Conservation (phyloP, 1,140 invertebrate species). For the Aphis gossypii region DNA sequence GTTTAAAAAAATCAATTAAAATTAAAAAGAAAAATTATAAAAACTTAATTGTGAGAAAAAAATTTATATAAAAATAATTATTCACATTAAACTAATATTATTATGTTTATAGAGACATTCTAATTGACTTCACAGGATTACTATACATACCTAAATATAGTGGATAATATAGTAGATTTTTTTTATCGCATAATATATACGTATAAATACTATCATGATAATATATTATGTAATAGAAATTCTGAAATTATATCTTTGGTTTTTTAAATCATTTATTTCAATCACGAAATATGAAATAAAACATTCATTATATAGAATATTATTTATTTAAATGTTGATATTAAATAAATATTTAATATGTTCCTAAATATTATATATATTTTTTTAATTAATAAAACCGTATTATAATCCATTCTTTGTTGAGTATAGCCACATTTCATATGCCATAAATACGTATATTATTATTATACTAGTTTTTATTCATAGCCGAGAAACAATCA, state of each 20-base stretch:
- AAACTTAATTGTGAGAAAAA: constrained; percentile 1
- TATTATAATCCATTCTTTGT: background rate
- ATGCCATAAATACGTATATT: background rate
- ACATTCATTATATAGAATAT: background rate
- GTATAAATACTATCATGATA: background rate
- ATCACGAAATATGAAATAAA: background rate
- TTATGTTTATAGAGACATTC: background rate
- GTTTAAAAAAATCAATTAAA: background rate
- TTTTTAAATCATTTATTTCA: background rate
- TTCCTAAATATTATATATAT: background rate
- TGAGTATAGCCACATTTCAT: background rate
- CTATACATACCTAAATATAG: background rate
- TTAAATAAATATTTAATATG: background rate
- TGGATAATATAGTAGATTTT: background rate
- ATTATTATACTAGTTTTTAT: too few relatives aligned
- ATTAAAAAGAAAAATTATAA: background rate
- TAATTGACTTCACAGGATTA: background rate
- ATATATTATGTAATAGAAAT: background rate
- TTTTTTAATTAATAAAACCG: background rate
- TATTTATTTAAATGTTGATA: background rate
- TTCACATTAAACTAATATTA: background rate
- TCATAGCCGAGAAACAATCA: background rate
- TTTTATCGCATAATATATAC: background rate
- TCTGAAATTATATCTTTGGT: background rate
- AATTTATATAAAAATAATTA: background rate